A percentile compares a stretch with the other conserved stretches of the same genome.
These are phyloP conservation scores for Ypsolopha sequella DNA, from an alignment of 2,888 invertebrate species.

Conservation along the genomic window DNA sequence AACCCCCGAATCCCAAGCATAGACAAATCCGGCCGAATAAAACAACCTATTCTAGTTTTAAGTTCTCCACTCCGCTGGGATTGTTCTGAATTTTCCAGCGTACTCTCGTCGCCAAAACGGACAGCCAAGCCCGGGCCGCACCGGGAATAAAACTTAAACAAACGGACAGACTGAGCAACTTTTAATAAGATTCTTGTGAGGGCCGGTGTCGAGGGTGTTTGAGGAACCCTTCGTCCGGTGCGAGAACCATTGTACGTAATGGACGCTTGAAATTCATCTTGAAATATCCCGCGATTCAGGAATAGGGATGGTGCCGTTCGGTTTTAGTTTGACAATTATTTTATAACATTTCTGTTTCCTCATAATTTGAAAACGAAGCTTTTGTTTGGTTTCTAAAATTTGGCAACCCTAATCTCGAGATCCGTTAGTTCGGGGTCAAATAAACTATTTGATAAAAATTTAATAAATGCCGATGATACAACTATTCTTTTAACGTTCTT, in stretches of 20 bases:
- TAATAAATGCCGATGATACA: no score
- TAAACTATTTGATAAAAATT: no score
- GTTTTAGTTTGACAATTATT: no score
- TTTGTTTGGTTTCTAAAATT: no score
- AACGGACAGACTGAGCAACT: conserved; percentile 20
- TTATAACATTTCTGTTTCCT: no score
- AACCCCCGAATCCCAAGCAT: conserved; percentile 1
- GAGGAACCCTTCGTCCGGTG: conserved; percentile 9
- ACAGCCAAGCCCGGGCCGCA: not conserved
- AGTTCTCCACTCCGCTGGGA: conserved; percentile 1
- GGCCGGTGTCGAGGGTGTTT: conserved; percentile 10
- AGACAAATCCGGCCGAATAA: conserved; percentile 2
- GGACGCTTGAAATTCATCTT: conserved; percentile 10
- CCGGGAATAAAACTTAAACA: conserved; percentile 22
- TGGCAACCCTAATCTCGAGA: no score
- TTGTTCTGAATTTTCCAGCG: not conserved
- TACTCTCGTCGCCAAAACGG: conserved; percentile 1
- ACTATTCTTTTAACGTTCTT: no score
- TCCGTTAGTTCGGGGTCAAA: no score
- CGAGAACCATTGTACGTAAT: conserved; percentile 10
- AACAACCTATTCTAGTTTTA: conserved; percentile 1
- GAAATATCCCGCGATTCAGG: no score
- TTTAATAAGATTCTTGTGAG: conserved; percentile 29
- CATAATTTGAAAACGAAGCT: no score
- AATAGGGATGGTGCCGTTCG: no score